Base-by-base conservation (phyloP, 2,113 vertebrate species). In the Tyrannus savana region DNA sequence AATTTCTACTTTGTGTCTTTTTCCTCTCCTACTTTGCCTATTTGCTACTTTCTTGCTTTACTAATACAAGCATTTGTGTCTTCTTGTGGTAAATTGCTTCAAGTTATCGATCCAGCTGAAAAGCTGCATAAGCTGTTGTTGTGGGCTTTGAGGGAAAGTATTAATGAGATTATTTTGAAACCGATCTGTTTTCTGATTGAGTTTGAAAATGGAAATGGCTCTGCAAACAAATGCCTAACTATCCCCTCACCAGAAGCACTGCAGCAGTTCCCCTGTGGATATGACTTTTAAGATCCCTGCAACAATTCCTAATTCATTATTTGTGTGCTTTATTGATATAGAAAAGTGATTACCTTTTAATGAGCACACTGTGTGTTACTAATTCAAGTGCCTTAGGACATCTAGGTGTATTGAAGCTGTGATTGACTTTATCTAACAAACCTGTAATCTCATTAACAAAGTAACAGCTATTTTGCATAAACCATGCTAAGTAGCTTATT, bases 401-500 rank as follows among this genome's bases (percentile, higher is more conserved):
- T 68, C 49, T 49, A 53, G 80, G 58, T 53, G 30, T 80, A 58
- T 67, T 88, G 79, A 83, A 92, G 63, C 35, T 69, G 58, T 33
- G 55, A 37, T 24, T 90, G 79, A 87, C 58, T 94, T 88, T 92
- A 67, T 77, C 85, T 86, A 86, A 80, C 53, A 77, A 87, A 90
- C 55, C 69, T 88, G 82, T 88, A 92, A 90, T 94, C 83, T 93
- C 55, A 76, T 94, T 89, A 83, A 62, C 18, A 64, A 80, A 80
- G 82, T 88, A 95, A 66, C 39, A 90, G 58, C 59, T 93, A 39
- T 73, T 96, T 94, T 95, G 79, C 94, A 92, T 96, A 79, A 75
- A 50, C 30, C 10, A 2, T 56, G 49, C 41, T 73, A 91, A 85
- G 42, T n/a, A 94, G 31, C 55, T 88, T 85, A 71, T 96, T 93